phyloP scores from a whole-genome alignment of 1,140 invertebrate species.

The Nebria ingens region DNA sequence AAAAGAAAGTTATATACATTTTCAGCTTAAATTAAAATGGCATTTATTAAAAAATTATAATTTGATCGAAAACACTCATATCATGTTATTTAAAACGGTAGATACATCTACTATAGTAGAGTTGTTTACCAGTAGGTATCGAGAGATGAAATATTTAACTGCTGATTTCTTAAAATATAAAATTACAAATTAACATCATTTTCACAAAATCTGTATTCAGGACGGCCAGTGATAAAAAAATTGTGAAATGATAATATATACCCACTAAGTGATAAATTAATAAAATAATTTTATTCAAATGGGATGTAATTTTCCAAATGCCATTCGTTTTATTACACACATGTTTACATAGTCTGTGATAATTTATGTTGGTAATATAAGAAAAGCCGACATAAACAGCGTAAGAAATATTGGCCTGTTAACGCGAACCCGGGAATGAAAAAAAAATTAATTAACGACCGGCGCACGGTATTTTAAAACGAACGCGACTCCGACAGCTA shows the following conservation, averaged over 20 bases:
- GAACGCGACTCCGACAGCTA: background rate
- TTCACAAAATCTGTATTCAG: too few species aligned
- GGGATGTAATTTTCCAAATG: slow-evolving; percentile 7
- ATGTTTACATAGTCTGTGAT: background rate
- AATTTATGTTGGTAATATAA: slow-evolving; percentile 10
- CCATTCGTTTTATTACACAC: slow-evolving; percentile 7
- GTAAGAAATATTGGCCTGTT: slow-evolving; percentile 8
- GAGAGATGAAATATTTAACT: too few species aligned
- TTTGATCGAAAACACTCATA: too few species aligned
- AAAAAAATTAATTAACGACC: slow-evolving; percentile 7
- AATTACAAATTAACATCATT: too few species aligned
- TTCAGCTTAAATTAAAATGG: too few species aligned
- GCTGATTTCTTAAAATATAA: too few species aligned
- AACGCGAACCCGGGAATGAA: slow-evolving; percentile 2
- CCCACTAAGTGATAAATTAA: background rate
- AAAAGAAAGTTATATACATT: too few species aligned
- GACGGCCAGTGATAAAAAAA: background rate
- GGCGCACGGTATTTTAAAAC: background rate
- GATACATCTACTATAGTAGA: too few species aligned
- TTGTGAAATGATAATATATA: background rate
- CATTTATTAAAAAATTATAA: too few species aligned
- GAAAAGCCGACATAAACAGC: slow-evolving; percentile 9
- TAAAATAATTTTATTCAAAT: slow-evolving; percentile 9
- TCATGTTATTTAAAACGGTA: too few species aligned
- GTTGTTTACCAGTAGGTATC: too few species aligned